phyloP scores from a whole-genome alignment of 1,140 invertebrate species.

The Lucilia sericata region DNA sequence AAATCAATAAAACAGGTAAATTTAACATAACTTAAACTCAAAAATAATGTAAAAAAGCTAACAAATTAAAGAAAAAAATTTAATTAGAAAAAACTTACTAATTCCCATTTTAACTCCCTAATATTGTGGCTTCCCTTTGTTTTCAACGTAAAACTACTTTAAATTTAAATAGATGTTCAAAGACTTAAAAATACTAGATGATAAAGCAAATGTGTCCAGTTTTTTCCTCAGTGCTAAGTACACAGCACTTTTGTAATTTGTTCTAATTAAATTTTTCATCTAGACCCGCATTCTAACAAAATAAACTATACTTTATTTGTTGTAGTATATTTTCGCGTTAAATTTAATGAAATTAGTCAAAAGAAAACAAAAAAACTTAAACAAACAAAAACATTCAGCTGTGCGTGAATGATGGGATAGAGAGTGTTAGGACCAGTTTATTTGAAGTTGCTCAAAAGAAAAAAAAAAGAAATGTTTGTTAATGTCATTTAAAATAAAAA shows the following conservation, averaged over 20 bases:
- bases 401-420: background rate
- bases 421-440: background rate
- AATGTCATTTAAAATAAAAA: constrained; percentile 3
- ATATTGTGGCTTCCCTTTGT: too few species aligned
- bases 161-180: background rate
- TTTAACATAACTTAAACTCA: too few species aligned
- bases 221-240: background rate
- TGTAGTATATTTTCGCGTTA: background rate
- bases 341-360: background rate
- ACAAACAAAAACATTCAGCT: background rate
- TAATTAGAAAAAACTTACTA: too few species aligned
- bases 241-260: background rate
- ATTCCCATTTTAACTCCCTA: too few species aligned
- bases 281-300: too few species aligned
- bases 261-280: background rate
- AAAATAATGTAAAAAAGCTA: too few species aligned
- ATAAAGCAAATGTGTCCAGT: background rate
- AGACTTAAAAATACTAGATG: background rate
- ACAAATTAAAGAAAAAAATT: too few species aligned
- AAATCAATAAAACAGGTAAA: too few species aligned
- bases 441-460: too few species aligned
- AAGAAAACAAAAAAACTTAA: background rate
- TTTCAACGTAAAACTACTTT: too few species aligned
- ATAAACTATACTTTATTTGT: background rate
- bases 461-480: background rate